phyloP scores from a whole-genome alignment of 1,140 invertebrate species.

The Drosophila gunungcola region DNA sequence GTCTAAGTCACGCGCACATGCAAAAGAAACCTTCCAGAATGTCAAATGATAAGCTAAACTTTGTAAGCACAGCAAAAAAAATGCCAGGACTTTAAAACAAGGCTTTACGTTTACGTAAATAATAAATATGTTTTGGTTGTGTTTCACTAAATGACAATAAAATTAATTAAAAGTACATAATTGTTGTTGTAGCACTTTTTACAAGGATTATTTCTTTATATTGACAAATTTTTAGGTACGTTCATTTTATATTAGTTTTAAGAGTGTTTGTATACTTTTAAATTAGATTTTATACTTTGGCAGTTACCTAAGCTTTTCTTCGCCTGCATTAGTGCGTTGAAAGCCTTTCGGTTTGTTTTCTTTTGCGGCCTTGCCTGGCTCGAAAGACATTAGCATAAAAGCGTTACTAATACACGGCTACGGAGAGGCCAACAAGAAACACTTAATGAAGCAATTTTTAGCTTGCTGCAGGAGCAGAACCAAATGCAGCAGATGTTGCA shows the following conservation, averaged over 20 bases:
- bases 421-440: slow-evolving; percentile 73
- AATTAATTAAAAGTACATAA: too few relatives aligned
- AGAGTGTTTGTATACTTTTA: not conserved
- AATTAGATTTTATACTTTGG: not conserved
- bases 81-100: too few relatives aligned
- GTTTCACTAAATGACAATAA: too few relatives aligned
- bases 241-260: too few relatives aligned
- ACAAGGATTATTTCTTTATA: too few relatives aligned
- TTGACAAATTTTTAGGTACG: too few relatives aligned
- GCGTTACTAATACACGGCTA: slow-evolving; percentile 74
- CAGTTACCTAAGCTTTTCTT: not conserved
- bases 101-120: too few relatives aligned
- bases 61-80: not conserved
- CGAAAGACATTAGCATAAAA: slow-evolving; percentile 82
- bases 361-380: slow-evolving; percentile 29
- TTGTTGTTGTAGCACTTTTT: too few relatives aligned
- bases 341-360: slow-evolving; percentile 1
- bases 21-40: slow-evolving; percentile 5
- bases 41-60: not conserved
- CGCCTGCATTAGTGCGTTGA: slow-evolving; percentile 11
- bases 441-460: slow-evolving; percentile 83
- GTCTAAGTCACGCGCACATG: not conserved
- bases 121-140: too few relatives aligned
- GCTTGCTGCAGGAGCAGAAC: slow-evolving; percentile 35
- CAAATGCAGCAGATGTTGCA: slow-evolving; percentile 57